These are phyloP conservation scores for Carposina sasakii DNA, from an alignment of 1,140 invertebrate species.

Conservation along the genomic window DNA sequence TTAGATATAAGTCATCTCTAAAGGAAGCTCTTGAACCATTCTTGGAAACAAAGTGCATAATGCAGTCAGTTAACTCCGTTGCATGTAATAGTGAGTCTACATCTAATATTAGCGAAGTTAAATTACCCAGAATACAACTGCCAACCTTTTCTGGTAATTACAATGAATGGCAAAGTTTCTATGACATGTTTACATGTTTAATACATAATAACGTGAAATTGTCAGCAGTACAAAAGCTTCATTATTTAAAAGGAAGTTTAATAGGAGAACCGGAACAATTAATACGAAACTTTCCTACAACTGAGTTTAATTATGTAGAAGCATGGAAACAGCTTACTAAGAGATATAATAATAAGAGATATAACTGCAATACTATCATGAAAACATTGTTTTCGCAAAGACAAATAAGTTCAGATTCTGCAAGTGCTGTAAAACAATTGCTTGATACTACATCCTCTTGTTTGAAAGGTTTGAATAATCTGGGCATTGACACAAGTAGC, in stretches of 20 bases:
- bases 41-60: too few species aligned
- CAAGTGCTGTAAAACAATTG: constrained; percentile 18
- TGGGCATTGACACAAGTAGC: constrained; percentile 7
- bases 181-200: constrained; percentile 19
- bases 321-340: constrained; percentile 20
- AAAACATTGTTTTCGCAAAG: constrained; percentile 21
- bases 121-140: too few species aligned
- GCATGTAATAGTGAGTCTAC: too few species aligned
- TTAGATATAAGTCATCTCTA: constrained; percentile 5
- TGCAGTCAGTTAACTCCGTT: too few species aligned
- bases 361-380: constrained; percentile 21
- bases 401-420: constrained; percentile 11
- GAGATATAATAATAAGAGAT: constrained; percentile 27
- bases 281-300: constrained; percentile 17
- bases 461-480: constrained; percentile 19
- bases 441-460: constrained; percentile 25
- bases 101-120: too few species aligned
- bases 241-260: constrained; percentile 20
- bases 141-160: too few species aligned
- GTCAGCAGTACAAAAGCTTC: constrained; percentile 24
- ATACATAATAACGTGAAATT: too few species aligned
- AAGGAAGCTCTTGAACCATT: constrained; percentile 6
- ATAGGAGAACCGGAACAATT: constrained; percentile 16
- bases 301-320: constrained; percentile 24
- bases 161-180: constrained; percentile 20